Evolutionary conservation across 2,797 vertebrate species (phyloP), one percentile per base, ranked within the genome.

Genomic region (Agapornis canus): DNA sequence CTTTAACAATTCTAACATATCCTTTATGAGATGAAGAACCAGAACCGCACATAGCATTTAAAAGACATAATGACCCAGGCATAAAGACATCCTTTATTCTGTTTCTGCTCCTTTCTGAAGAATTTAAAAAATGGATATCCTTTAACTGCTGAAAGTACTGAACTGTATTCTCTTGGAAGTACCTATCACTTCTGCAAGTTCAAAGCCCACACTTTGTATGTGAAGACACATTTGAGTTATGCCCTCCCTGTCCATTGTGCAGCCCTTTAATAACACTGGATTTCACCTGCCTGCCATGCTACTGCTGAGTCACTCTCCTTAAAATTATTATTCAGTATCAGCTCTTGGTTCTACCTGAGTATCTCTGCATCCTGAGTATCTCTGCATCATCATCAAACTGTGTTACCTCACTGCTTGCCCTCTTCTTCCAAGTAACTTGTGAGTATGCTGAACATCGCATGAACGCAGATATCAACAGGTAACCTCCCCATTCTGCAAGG

Each of bases 401-500:
- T 12, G 60, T 9, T 15, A 66, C 25, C 43, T 73, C 61, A 16
- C 43, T 73, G 32, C 27, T 63, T 51, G 31, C 17, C 17, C 13
- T 68, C 31, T 61, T 48, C 54, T 60, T 5, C 57, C 70, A 78
- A 64, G 45, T 48, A n/a, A 59, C 11, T 26, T 72, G 26, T 42
- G 37, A 75, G 14, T 22, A 45, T 2, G 8, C 0, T 60, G n/a
- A 91, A 42, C 15, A 54, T 2, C 8, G 23, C 0, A 49, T 14
- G n/a, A 47, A 26, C 51, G 79, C 35, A 76, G 49, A 72, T 71
- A 21, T 89, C 32, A 4, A n/a, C 26, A 1, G 5, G 21, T 31
- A 82, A 82, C 11, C 19, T 85, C 66, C 13, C 42, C 63, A 2
- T 47, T 61, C 45, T 59, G 68, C 76, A 82, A 59, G 29, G 35